Percentiles rank a stretch among this genome's conserved stretches.
Evolutionary conservation across 2,113 vertebrate species (phyloP).

Genomic region (Anolis carolinensis): DNA sequence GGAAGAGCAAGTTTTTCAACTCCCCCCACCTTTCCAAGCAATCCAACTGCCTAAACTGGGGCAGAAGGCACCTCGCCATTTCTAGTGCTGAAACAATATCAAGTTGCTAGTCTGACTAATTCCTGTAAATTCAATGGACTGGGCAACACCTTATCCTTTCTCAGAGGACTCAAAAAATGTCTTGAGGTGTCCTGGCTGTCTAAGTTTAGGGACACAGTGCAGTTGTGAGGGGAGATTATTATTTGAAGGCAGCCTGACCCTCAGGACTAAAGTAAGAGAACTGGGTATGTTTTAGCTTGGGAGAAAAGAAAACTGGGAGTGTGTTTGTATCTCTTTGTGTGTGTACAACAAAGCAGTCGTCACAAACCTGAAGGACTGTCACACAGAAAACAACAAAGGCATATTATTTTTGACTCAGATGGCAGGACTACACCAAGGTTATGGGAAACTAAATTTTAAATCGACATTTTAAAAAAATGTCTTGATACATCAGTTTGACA

Average conservation of each 20-base stretch:
- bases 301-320: neutral
- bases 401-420: too few species aligned
- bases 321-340: neutral
- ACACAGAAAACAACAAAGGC: neutral
- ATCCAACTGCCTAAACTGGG: too few species aligned
- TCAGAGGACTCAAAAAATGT: neutral
- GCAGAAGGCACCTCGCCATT: too few species aligned
- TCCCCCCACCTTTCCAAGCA: too few species aligned
- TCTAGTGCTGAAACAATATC: too few species aligned
- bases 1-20: too few species aligned
- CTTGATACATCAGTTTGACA: neutral
- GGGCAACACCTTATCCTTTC: neutral
- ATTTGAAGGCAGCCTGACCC: neutral
- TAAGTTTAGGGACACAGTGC: too few species aligned
- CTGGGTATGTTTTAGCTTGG: neutral
- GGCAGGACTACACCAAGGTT: neutral
- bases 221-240: neutral
- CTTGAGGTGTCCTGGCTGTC: neutral
- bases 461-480: too few species aligned
- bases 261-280: neutral
- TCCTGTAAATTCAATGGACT: neutral
- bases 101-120: neutral
- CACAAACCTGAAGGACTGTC: neutral
- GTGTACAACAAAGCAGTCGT: too few species aligned
- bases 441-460: neutral